phyloP scores from a whole-genome alignment of 2,888 invertebrate species.

The Scaeva pyrastri region DNA sequence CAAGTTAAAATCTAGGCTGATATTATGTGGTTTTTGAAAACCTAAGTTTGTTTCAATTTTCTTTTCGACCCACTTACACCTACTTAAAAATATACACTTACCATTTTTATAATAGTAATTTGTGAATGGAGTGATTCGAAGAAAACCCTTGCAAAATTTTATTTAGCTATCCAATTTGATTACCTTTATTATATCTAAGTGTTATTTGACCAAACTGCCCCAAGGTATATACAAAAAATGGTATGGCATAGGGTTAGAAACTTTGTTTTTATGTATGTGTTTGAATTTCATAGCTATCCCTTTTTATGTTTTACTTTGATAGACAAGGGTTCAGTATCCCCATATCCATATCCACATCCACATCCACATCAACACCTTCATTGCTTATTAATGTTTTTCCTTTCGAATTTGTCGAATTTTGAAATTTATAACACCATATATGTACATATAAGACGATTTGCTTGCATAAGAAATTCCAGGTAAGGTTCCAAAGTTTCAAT shows the following conservation, averaged over 20 bases:
- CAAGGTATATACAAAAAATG: background rate
- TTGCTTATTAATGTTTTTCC: constrained; percentile 18
- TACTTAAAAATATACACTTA: background rate
- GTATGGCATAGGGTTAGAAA: background rate
- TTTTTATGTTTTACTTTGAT: constrained; percentile 21
- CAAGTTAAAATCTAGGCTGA: background rate
- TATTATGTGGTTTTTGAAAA: too few relatives aligned
- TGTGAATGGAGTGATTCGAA: background rate
- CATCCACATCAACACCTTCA: constrained; percentile 24
- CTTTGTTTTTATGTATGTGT: background rate
- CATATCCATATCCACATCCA: too few relatives aligned
- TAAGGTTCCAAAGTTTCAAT: background rate
- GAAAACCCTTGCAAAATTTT: background rate
- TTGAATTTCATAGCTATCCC: background rate
- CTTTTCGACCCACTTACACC: background rate
- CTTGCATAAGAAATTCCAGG: constrained; percentile 1
- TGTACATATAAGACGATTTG: background rate
- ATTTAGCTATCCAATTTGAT: background rate
- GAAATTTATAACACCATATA: constrained; percentile 12
- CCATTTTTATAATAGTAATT: background rate
- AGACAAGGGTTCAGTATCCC: constrained; percentile 24
- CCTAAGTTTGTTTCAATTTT: background rate
- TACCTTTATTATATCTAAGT: constrained; percentile 12
- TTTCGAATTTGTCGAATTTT: constrained; percentile 7
- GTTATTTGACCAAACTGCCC: constrained; percentile 20